Evolutionary conservation across 53 echinoderm and acorn worm genomes (phyloP).

Genomic region (Luidia sarsii): DNA sequence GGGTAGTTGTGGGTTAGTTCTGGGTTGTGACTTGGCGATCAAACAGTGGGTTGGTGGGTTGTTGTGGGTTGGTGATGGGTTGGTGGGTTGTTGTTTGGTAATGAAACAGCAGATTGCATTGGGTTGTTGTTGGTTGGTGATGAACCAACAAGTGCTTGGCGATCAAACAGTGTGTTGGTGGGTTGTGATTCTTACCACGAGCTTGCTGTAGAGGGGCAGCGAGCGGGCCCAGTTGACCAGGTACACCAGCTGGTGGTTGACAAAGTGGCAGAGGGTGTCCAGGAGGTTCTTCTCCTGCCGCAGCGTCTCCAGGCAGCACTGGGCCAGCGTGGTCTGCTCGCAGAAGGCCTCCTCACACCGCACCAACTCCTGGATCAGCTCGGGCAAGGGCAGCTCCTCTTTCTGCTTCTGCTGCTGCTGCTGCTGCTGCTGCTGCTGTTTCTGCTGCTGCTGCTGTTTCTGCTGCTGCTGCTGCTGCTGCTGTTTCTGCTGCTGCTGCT

Average conservation of each 20-base stretch:
- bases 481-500: background rate
- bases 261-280: constrained; percentile 49
- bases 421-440: background rate
- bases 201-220: constrained; percentile 69
- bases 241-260: constrained; percentile 65
- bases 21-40: too few relatives aligned
- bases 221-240: constrained; percentile 64
- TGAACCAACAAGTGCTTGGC: background rate
- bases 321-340: constrained; percentile 24
- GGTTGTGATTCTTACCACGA: constrained; percentile 70
- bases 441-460: background rate
- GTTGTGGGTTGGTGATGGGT: too few relatives aligned
- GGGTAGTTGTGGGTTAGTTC: too few relatives aligned
- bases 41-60: too few relatives aligned
- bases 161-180: too few relatives aligned
- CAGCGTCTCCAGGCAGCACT: constrained; percentile 42
- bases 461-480: background rate
- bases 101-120: too few relatives aligned
- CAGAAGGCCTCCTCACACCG: constrained; percentile 41
- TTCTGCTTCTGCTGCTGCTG: background rate
- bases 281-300: constrained; percentile 50
- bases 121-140: too few relatives aligned
- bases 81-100: too few relatives aligned
- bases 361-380: constrained; percentile 39
- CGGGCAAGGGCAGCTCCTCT: background rate